Evolutionary conservation across 2,888 invertebrate genomes (phyloP).

Genomic region (Lasioglossum oenotherae): DNA sequence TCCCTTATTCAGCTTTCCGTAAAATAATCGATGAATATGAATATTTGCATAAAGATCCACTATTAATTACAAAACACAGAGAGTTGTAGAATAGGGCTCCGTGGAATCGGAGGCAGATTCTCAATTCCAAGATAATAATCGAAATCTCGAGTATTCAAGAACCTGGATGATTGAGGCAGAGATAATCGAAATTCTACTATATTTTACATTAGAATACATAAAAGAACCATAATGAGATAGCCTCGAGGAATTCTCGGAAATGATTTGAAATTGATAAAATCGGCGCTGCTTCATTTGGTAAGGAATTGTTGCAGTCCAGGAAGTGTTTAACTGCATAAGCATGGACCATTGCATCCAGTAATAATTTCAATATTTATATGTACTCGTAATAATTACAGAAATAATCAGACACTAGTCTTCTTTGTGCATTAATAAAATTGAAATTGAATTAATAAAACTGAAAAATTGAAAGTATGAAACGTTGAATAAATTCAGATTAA

Average conservation of each 20-base stretch:
- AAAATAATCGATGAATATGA: not conserved
- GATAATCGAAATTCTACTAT: not conserved
- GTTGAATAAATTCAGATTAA: not conserved
- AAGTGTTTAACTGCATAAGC: not conserved
- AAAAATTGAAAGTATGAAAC: no score
- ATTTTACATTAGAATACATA: not conserved
- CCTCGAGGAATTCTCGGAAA: not conserved
- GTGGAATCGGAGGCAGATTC: not conserved
- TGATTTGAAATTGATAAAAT: not conserved
- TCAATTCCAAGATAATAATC: not conserved
- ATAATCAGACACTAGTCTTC: not conserved
- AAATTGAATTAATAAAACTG: no score
- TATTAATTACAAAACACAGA: not conserved
- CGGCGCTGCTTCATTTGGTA: not conserved
- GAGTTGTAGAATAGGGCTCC: not conserved
- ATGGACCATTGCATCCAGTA: not conserved
- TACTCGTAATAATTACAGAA: not conserved
- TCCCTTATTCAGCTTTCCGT: not conserved
- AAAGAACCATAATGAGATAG: not conserved
- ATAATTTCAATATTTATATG: not conserved
- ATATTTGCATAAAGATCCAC: not conserved
- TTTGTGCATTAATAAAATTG: not conserved
- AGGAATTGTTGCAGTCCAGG: not conserved
- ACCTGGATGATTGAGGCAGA: not conserved
- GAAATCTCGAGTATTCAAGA: not conserved